A percentile compares a stretch with the other conserved stretches of the same genome.
These are phyloP conservation scores for Creontiades dilutus DNA, from an alignment of 2,888 invertebrate species.

Conservation along the genomic window DNA sequence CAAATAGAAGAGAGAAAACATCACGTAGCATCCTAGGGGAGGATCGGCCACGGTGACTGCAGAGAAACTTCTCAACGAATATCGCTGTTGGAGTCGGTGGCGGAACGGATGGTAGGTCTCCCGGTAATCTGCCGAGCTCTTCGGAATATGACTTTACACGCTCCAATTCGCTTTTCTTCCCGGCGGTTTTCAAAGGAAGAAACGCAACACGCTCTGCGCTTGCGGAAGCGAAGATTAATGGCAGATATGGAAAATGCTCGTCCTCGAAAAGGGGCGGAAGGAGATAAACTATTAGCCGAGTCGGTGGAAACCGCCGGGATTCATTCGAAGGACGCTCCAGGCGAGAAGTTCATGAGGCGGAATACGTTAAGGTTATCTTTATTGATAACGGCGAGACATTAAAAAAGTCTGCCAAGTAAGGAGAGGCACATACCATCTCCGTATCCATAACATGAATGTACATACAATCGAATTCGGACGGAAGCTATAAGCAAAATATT, in stretches of 20 bases:
- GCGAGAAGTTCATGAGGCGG: too few relatives aligned
- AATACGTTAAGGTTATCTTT: too few relatives aligned
- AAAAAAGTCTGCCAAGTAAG: too few relatives aligned
- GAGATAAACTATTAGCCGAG: not conserved
- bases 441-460: too few relatives aligned
- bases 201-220: not conserved
- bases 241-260: not conserved
- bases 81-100: not conserved
- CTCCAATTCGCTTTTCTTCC: conserved; percentile 25
- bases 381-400: too few relatives aligned
- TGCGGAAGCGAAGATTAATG: conserved; percentile 1
- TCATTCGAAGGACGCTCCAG: too few relatives aligned
- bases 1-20: not conserved
- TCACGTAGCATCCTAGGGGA: not conserved
- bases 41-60: not conserved
- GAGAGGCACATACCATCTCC: too few relatives aligned
- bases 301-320: too few relatives aligned
- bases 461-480: too few relatives aligned
- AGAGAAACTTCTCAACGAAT: conserved; percentile 30
- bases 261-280: not conserved
- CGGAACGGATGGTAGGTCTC: not conserved
- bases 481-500: too few relatives aligned
- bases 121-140: not conserved
- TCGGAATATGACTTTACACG: conserved; percentile 40
- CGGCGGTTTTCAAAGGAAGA: not conserved